Evolutionary conservation across 2,113 vertebrate genomes (phyloP).

Genomic region (Chrysemys picta): DNA sequence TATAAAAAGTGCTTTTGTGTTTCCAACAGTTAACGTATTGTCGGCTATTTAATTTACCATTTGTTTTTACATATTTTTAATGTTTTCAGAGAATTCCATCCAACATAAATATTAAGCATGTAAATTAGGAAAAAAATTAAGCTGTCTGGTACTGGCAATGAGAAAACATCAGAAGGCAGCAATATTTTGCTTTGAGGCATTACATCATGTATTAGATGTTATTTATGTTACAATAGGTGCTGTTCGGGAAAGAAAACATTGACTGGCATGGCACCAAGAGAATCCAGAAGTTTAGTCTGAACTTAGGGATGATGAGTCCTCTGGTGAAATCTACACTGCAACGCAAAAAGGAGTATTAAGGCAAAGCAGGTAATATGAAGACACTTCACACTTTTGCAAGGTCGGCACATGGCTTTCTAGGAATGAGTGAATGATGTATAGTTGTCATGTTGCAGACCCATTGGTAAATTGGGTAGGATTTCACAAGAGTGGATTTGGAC

Average conservation of each 20-base stretch:
- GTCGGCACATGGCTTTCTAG: background rate
- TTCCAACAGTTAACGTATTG: background rate
- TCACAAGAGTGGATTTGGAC: background rate
- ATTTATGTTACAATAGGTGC: background rate
- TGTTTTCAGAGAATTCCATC: conserved; percentile 11
- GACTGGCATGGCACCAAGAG: background rate
- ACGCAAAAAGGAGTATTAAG: background rate
- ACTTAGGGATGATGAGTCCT: background rate
- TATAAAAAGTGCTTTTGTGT: background rate
- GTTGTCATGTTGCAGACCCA: background rate
- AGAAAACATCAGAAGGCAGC: background rate
- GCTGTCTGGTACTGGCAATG: background rate
- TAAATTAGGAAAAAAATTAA: conserved; percentile 4
- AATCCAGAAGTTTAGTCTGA: conserved; percentile 4
- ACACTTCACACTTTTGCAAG: background rate
- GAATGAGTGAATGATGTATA: fast-evolving
- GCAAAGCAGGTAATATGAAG: background rate
- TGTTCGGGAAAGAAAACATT: background rate
- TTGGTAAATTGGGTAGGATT: background rate
- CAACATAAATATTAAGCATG: background rate
- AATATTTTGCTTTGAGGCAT: background rate
- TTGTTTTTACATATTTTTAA: conserved; percentile 43
- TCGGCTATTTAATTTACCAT: conserved; percentile 35
- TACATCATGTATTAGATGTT: background rate
- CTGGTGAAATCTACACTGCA: background rate